Base-by-base conservation (phyloP, 1,140 invertebrate species). In the Leptinotarsa lineolata region DNA sequence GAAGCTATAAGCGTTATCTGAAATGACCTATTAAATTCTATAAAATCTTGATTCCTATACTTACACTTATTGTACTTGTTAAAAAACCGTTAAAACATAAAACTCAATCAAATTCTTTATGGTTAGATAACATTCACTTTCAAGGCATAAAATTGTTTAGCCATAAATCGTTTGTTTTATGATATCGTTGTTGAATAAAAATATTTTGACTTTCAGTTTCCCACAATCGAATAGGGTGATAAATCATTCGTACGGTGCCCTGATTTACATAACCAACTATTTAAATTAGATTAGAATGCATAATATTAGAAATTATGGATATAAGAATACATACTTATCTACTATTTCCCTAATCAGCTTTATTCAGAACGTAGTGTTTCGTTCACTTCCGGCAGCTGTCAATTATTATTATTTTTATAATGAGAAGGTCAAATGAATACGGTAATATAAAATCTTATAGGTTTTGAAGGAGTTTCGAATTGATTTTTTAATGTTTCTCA, bases 161-260 rank as follows among this genome's bases (percentile, higher is more conserved):
- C 48, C n/a, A 54, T 54, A 54, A 54, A 54, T 54, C 48, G n/a
- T 54, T n/a, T 54, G 15, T 54, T 54, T 54, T 54, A n/a, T 18
- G 48, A 54, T 15, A 54, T 54, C 12, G 48, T 54, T 18, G 15
- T 15, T 16, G n/a, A 54, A n/a, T 54, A 54, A 54, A 54, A 54
- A 54, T 54, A 54, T 54, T 54, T 54, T 54, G 48, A 54, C 48
- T 54, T 54, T 54, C 30, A 30, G 8, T 39, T 39, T 39, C 48
- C 48, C 48, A 54, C 48, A 54, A 16, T 54, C 48, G n/a, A 54
- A 15, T 54, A 54, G n/a, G n/a, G n/a, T 54, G 15, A 54, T 54
- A 11, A 39, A 39, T 39, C 30, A 39, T 39, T 39, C 8, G 48
- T n/a, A 54, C n/a, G 1, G 16, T 54, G 4, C 5, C 48, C 48